Percentiles rank a stretch among this genome's conserved stretches.
Evolutionary conservation across 2,113 vertebrate species (phyloP).

Genomic region (Ornithorhynchus anatinus): DNA sequence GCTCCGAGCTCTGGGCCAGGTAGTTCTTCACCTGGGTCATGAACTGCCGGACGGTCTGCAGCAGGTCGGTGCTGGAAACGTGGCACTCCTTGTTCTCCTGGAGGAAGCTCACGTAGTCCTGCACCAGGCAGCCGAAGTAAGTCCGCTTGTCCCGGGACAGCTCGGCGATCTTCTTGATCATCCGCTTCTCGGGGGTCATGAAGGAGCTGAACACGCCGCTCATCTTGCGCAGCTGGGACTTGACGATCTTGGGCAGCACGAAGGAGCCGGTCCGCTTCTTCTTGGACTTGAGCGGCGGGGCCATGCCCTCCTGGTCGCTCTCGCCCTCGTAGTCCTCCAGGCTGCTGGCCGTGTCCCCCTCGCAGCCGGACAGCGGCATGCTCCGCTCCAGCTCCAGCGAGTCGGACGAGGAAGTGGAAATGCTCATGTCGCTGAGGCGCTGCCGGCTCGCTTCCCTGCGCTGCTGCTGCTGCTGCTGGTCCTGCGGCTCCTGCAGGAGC

Average conservation of each 20-base stretch:
- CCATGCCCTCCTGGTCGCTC: slow-evolving; percentile 85
- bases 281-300: slow-evolving; percentile 80
- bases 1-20: slow-evolving; percentile 91
- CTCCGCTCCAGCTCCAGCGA: slow-evolving; percentile 85
- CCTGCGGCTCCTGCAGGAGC: background rate
- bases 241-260: slow-evolving; percentile 84
- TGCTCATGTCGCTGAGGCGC: slow-evolving; percentile 90
- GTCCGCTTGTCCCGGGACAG: slow-evolving; percentile 88
- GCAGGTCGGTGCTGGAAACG: slow-evolving; percentile 86
- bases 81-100: slow-evolving; percentile 93
- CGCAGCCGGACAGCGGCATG: slow-evolving; percentile 77
- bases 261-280: slow-evolving; percentile 78
- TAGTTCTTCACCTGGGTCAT: slow-evolving; percentile 98
- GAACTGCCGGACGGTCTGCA: slow-evolving; percentile 94
- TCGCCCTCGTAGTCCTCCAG: slow-evolving; percentile 89
- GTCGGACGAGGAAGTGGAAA: slow-evolving; percentile 93
- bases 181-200: slow-evolving; percentile 89
- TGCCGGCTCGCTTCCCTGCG: slow-evolving; percentile 71
- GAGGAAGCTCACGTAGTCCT: slow-evolving; percentile 92
- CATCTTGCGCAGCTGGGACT: slow-evolving; percentile 88
- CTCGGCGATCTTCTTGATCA: slow-evolving; percentile 84
- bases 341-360: slow-evolving; percentile 83
- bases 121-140: slow-evolving; percentile 93
- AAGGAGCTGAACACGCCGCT: slow-evolving; percentile 90
- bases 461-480: no score